These are phyloP conservation scores for Sciurus carolinensis DNA, from an alignment of 2,797 vertebrate species.

Conservation along the genomic window DNA sequence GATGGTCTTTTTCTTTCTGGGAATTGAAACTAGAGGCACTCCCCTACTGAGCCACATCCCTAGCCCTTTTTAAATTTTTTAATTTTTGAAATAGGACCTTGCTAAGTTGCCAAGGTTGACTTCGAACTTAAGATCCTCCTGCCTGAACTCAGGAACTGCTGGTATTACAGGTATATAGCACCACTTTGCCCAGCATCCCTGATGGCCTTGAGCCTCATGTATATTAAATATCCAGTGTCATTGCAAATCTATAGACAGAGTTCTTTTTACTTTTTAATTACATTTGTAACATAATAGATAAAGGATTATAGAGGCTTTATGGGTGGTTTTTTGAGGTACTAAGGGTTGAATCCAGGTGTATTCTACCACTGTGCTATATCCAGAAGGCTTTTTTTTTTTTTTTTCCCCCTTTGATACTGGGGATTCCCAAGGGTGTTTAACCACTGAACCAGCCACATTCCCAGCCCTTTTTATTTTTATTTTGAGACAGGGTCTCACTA, in stretches of 20 bases:
- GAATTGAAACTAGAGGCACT: neutral
- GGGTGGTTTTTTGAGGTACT: neutral
- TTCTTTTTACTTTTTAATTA: neutral
- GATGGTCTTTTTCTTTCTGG: neutral
- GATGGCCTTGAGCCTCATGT: no score
- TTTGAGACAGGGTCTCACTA: no score
- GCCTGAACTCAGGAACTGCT: neutral
- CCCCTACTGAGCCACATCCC: neutral
- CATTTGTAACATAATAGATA: slow-evolving; percentile 6
- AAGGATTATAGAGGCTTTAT: no score
- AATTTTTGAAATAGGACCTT: neutral
- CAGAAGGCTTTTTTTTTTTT: no score
- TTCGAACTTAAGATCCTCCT: neutral
- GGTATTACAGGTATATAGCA: neutral
- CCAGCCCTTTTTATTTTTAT: no score
- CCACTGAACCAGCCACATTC: no score
- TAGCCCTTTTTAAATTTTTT: neutral
- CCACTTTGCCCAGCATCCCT: neutral
- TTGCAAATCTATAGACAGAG: no score
- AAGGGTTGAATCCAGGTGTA: neutral
- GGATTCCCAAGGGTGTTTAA: no score
- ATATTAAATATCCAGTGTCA: no score
- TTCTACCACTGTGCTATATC: neutral
- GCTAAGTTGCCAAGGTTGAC: neutral
- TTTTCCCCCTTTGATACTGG: no score